Evolutionary conservation across 2,888 invertebrate genomes (phyloP).

Genomic region (Hyposoter dolosus): DNA sequence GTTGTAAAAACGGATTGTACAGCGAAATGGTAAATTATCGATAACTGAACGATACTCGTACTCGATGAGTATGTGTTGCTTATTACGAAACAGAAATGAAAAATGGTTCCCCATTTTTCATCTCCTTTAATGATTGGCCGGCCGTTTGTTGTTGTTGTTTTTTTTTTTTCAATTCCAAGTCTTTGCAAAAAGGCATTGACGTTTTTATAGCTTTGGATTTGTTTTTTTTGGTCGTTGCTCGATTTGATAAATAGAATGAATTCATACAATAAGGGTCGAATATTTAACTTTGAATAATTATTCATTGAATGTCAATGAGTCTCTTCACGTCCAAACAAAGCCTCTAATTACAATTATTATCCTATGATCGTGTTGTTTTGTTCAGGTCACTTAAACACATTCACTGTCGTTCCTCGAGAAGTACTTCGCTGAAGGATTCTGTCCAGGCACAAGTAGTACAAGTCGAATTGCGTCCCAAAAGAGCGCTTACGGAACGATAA

Average conservation of each 20-base stretch:
- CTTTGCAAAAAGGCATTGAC: conserved; percentile 19
- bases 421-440: conserved; percentile 83
- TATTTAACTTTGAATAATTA: conserved; percentile 6
- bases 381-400: conserved; percentile 85
- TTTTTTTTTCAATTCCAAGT: conserved; percentile 8
- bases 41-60: conserved; percentile 67
- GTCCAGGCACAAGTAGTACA: conserved; percentile 69
- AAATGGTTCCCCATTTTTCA: neutral
- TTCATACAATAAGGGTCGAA: neutral
- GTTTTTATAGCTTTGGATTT: neutral
- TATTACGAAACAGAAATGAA: neutral
- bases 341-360: conserved; percentile 69
- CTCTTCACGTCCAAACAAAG: conserved; percentile 6
- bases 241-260: neutral
- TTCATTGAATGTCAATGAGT: conserved; percentile 8
- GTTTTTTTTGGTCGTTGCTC: neutral
- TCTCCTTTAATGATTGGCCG: conserved; percentile 31
- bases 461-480: conserved; percentile 67
- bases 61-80: conserved; percentile 66
- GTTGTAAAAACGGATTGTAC: conserved; percentile 32
- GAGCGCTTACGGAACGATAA: conserved; percentile 82
- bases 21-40: conserved; percentile 45
- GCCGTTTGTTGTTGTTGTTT: conserved; percentile 13
- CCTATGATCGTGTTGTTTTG: conserved; percentile 84
- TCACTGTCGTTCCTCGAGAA: conserved; percentile 84